Percentiles rank a stretch among this genome's conserved stretches.
phyloP scores from a whole-genome alignment of 2,888 invertebrate species.

The Dione vanillae region DNA sequence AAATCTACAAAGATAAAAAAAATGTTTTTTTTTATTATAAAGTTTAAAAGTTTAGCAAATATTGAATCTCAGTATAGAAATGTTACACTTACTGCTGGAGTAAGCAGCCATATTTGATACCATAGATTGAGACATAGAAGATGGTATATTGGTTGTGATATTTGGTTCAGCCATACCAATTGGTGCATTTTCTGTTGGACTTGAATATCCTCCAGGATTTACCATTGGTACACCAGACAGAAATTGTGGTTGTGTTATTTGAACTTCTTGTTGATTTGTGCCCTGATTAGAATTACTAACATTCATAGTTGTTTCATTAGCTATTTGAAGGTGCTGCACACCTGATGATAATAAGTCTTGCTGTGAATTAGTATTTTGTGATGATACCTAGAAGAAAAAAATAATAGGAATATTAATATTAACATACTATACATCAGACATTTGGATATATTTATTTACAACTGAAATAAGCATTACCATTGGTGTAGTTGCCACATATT shows the following conservation, averaged over 20 bases:
- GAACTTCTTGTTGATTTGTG: slow-evolving; percentile 51
- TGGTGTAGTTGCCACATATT: slow-evolving; percentile 54
- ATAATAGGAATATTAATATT: background rate
- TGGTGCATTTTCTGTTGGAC: slow-evolving; percentile 47
- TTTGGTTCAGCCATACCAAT: slow-evolving; percentile 48
- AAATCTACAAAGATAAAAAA: slow-evolving; percentile 64
- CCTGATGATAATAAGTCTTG: slow-evolving; percentile 60
- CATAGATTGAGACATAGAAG: slow-evolving; percentile 66
- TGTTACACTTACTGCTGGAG: slow-evolving; percentile 76
- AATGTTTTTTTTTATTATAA: no score
- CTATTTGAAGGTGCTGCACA: slow-evolving; percentile 63
- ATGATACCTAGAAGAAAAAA: slow-evolving; percentile 56
- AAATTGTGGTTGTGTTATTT: slow-evolving; percentile 71
- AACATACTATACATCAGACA: background rate
- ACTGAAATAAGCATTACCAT: slow-evolving; percentile 48
- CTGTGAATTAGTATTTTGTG: slow-evolving; percentile 50
- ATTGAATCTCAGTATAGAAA: background rate
- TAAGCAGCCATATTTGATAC: slow-evolving; percentile 78
- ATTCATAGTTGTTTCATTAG: slow-evolving; percentile 63
- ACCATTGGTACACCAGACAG: slow-evolving; percentile 82
- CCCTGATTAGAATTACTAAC: slow-evolving; percentile 57
- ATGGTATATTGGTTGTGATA: slow-evolving; percentile 49
- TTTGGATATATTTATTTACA: background rate
- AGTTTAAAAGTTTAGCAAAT: no score
- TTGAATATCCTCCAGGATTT: slow-evolving; percentile 66